Percentiles rank a stretch among this genome's conserved stretches.
Conservation (phyloP, 2,888 invertebrate genomes). For the Caenorhabditis zanzibari region DNA sequence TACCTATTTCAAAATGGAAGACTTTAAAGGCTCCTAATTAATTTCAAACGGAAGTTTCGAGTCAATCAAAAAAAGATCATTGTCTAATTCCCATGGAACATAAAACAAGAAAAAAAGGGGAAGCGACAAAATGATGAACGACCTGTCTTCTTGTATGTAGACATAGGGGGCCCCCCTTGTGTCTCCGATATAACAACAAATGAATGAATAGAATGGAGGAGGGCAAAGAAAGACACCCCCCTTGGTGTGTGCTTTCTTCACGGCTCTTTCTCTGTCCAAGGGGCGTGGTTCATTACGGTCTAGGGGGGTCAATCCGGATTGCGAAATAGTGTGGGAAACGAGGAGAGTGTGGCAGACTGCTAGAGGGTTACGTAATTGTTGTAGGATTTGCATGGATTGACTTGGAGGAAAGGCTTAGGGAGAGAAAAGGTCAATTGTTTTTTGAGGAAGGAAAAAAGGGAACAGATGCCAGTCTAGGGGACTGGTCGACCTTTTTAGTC, state of each 20-base stretch:
- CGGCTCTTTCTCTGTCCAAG: background rate
- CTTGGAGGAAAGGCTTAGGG: conserved; percentile 12
- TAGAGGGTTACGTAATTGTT: conserved; percentile 47
- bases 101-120: conserved; percentile 6
- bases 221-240: background rate
- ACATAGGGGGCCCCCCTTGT: background rate
- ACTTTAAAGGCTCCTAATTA: too few relatives aligned
- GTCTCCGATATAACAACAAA: conserved; percentile 52
- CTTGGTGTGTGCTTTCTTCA: conserved; percentile 16
- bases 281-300: background rate
- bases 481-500: too few relatives aligned
- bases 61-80: background rate
- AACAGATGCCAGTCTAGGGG: too few relatives aligned
- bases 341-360: conserved; percentile 5
- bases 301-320: background rate
- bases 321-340: background rate
- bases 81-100: conserved; percentile 1
- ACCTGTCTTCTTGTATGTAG: background rate
- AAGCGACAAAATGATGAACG: background rate
- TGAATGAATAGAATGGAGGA: background rate
- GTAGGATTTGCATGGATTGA: conserved; percentile 22
- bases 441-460: background rate
- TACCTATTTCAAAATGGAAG: too few relatives aligned
- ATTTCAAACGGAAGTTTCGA: too few relatives aligned
- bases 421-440: background rate